Evolutionary conservation across 2,888 invertebrate genomes (phyloP), one percentile per base, ranked within the genome.

Genomic region (Trissolcus brochymenae): DNA sequence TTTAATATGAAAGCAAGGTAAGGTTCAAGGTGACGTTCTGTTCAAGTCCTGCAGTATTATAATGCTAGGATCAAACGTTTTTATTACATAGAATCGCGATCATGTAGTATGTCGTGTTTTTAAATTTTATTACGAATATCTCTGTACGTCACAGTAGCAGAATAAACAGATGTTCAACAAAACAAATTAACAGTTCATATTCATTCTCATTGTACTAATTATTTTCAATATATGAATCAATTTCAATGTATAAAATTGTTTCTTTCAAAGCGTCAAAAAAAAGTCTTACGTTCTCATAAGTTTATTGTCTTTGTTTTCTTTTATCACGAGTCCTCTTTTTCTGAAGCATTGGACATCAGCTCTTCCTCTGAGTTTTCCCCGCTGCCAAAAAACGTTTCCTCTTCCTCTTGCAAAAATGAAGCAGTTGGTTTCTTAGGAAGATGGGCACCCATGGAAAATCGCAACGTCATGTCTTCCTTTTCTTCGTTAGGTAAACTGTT

Each of bases 331-430:
- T 53, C 41, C 25, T 54, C 43, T 16, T 55, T 21, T n/a, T 55
- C 43, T n/a, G 54, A 71, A 55, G 4, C n/a, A 21, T 56, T 25
- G n/a, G 51, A 62, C 49, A 14, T 16, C 7, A 53, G 1, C 73
- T 88, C 88, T 6, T 85, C 85, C 41, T 87, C 87, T 0, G 88
- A 88, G 81, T 89, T 89, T 75, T 89, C 88, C 14, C 89, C 89
- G 49, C 86, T 88, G 7, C 88, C 88, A 14, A 84, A 55, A 74
- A 88, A 89, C 51, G 84, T 85, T 82, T 87, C 88, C 70, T 89
- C 88, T 3, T 79, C 76, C 4, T 77, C 65, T 72, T 79, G 83
- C 4, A 86, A 79, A 64, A 86, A 84, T 9, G 78, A 43, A 4
- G 84, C 82, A 29, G 84, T 81, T 56, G 68, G 67, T 13, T 65